These are phyloP conservation scores for Brachionichthys hirsutus DNA, from an alignment of 2,113 vertebrate species.

Conservation along the genomic window DNA sequence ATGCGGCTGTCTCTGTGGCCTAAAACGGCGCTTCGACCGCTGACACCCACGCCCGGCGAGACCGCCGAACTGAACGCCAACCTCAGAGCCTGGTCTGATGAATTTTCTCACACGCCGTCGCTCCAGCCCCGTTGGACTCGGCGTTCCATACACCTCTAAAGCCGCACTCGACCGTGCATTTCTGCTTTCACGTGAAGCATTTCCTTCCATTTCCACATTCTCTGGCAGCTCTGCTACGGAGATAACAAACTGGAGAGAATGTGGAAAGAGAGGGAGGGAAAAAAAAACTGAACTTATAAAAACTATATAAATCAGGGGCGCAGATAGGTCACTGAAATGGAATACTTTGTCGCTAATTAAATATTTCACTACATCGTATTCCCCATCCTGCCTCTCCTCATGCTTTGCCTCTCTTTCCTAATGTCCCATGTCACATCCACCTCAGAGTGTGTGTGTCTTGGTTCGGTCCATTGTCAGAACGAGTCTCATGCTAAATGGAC, in stretches of 20 bases:
- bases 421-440: conserved; percentile 67
- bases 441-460: conserved; percentile 64
- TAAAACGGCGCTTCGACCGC: conserved; percentile 48
- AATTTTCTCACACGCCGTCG: conserved; percentile 31
- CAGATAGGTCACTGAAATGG: conserved; percentile 25
- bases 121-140: conserved; percentile 14
- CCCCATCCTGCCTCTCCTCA: conserved; percentile 27
- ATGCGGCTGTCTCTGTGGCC: conserved; percentile 47
- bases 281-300: conserved; percentile 3
- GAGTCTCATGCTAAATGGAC: conserved; percentile 60
- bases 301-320: conserved; percentile 27
- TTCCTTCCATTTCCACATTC: conserved; percentile 46
- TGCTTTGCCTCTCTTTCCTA: conserved; percentile 50
- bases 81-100: conserved; percentile 59
- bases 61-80: conserved; percentile 63
- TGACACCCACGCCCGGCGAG: conserved; percentile 67
- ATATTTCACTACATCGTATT: conserved; percentile 26
- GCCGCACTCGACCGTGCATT: conserved; percentile 50
- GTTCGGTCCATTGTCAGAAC: conserved; percentile 75
- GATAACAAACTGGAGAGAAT: conserved; percentile 42
- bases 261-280: conserved; percentile 15
- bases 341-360: conserved; percentile 31
- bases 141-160: conserved; percentile 47
- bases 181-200: conserved; percentile 37
- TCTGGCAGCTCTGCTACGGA: conserved; percentile 57